Evolutionary conservation across 2,113 vertebrate species (phyloP).

Genomic region (Ia io): DNA sequence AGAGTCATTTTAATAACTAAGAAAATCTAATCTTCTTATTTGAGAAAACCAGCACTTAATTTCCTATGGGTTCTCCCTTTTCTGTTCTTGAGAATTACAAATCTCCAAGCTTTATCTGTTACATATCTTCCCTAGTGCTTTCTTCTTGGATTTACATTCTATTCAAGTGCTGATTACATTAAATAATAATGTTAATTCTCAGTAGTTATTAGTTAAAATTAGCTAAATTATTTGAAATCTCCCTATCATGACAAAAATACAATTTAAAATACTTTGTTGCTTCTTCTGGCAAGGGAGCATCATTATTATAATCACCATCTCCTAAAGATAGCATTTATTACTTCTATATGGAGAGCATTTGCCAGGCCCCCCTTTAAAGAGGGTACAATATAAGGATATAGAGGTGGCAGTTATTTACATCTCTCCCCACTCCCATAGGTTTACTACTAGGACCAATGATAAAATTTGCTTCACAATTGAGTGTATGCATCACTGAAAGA

Average conservation of each 20-base stretch:
- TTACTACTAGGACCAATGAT: background rate
- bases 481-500: background rate
- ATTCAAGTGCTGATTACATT: constrained; percentile 65
- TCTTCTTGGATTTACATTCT: constrained; percentile 61
- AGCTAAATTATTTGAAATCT: constrained; percentile 72
- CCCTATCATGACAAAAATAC: constrained; percentile 66
- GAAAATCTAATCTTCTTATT: constrained; percentile 57
- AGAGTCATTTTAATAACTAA: constrained; percentile 57
- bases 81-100: constrained; percentile 59
- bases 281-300: constrained; percentile 60
- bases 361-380: constrained; percentile 18
- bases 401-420: background rate
- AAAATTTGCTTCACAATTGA: constrained; percentile 43
- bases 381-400: background rate
- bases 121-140: constrained; percentile 54
- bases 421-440: background rate
- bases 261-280: constrained; percentile 69
- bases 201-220: constrained; percentile 71
- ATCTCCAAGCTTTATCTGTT: constrained; percentile 56
- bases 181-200: constrained; percentile 76
- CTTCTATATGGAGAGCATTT: constrained; percentile 30
- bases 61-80: constrained; percentile 66
- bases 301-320: constrained; percentile 56
- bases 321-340: constrained; percentile 58
- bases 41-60: constrained; percentile 59